A percentile compares a stretch with the other conserved stretches of the same genome.
phyloP scores from a whole-genome alignment of 2,797 vertebrate species.

The Falco rusticolus region DNA sequence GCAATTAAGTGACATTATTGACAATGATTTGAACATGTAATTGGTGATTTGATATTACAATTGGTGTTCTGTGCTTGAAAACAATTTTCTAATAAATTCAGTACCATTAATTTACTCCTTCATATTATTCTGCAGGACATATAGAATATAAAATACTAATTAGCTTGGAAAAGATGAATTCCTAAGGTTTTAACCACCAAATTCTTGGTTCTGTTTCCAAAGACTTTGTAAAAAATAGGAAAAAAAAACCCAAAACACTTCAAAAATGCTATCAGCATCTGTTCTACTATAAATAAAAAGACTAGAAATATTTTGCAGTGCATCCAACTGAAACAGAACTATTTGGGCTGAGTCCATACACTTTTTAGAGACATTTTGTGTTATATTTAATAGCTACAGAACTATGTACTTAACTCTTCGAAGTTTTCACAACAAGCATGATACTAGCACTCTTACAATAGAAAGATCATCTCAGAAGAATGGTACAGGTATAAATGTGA shows the following conservation, averaged over 20 bases:
- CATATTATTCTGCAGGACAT: neutral
- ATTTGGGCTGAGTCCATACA: neutral
- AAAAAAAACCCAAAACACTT: neutral
- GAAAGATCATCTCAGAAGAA: neutral
- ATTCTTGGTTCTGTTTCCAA: constrained; percentile 1
- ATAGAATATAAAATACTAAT: neutral
- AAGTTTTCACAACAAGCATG: neutral
- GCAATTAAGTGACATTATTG: constrained; percentile 47
- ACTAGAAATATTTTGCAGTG: neutral
- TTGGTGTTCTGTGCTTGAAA: constrained; percentile 1
- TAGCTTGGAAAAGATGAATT: neutral
- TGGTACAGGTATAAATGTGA: neutral
- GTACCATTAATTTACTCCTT: neutral
- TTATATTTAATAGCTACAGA: neutral
- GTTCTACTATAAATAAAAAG: neutral
- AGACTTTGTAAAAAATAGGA: neutral
- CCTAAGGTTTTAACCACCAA: neutral
- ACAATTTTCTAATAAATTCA: constrained; percentile 44
- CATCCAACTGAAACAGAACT: neutral
- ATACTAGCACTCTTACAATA: neutral
- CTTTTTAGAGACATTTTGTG: neutral
- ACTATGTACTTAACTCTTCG: neutral
- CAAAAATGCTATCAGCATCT: neutral
- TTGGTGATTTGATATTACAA: constrained; percentile 50
- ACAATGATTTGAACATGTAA: constrained; percentile 27